phyloP scores from a whole-genome alignment of 2,888 invertebrate genomes.

The Eucera pruinosa region DNA sequence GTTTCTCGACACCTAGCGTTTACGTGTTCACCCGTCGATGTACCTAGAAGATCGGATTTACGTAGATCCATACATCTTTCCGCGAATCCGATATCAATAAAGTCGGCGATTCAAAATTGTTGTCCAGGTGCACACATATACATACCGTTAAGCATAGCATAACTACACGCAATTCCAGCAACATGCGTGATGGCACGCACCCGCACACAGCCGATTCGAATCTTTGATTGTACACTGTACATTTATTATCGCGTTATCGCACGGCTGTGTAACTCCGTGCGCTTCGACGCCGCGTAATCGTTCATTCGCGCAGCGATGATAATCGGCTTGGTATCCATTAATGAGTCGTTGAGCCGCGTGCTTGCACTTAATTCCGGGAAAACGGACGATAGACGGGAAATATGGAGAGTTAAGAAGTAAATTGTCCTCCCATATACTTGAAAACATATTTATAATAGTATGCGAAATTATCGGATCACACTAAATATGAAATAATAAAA shows the following conservation, averaged over 20 bases:
- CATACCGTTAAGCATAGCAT: conserved; percentile 43
- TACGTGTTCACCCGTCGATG: conserved; percentile 20
- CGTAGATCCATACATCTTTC: conserved; percentile 44
- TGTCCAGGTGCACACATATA: not conserved
- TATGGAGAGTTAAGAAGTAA: not conserved
- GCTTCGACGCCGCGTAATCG: conserved; percentile 30
- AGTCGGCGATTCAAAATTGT: conserved; percentile 19
- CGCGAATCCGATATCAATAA: conserved; percentile 34
- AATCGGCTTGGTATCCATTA: conserved; percentile 28
- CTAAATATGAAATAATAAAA: too few relatives aligned
- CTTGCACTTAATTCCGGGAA: not conserved
- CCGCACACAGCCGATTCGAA: conserved; percentile 55
- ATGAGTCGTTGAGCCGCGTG: conserved; percentile 4
- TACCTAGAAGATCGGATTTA: conserved; percentile 25
- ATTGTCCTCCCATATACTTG: not conserved
- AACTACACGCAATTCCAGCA: conserved; percentile 69
- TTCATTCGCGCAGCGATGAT: conserved; percentile 25
- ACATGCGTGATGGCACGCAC: conserved; percentile 73
- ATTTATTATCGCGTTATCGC: conserved; percentile 72
- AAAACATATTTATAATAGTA: too few relatives aligned
- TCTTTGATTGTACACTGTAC: conserved; percentile 54
- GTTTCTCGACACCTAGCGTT: conserved; percentile 37
- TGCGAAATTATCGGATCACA: too few relatives aligned
- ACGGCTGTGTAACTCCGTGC: conserved; percentile 29
- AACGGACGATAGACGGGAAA: not conserved